Conservation (phyloP, 2,888 invertebrate species). For the Mesorhabditis sp. region DNA sequence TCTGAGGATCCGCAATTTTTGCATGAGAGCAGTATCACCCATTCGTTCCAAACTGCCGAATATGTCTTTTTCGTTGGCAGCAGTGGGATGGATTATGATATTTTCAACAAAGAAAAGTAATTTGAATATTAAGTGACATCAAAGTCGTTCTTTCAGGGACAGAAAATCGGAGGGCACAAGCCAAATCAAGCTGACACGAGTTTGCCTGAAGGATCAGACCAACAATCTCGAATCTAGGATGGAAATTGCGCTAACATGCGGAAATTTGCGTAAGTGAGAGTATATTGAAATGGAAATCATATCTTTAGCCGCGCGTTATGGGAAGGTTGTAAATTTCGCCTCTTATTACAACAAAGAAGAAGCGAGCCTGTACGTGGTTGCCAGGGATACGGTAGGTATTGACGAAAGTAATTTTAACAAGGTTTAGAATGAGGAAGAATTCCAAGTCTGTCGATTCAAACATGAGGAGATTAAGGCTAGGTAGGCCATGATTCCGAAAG, state of each 20-base stretch:
- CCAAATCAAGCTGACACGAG: background rate
- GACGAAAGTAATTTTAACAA: background rate
- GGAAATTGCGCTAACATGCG: background rate
- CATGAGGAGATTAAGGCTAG: background rate
- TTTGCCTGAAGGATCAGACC: background rate
- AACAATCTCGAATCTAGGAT: background rate
- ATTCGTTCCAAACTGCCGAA: background rate
- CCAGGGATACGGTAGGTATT: background rate
- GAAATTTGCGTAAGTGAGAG: background rate
- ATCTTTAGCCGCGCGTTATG: background rate
- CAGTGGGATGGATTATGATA: background rate
- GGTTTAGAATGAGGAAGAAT: background rate
- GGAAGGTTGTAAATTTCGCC: background rate
- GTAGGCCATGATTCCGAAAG: too few species aligned
- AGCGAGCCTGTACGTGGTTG: background rate
- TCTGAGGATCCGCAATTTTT: background rate
- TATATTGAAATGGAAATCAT: background rate
- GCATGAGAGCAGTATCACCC: background rate
- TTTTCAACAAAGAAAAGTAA: background rate
- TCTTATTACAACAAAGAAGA: background rate
- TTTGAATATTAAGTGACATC: background rate
- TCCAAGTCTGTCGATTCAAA: background rate
- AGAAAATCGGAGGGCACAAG: too few species aligned
- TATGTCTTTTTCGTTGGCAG: slow-evolving; percentile 2
- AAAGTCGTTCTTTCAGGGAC: too few species aligned